Percentiles rank a stretch among this genome's conserved stretches.
Conservation (phyloP, 2,888 invertebrate species). For the Chymomyza amoena region DNA sequence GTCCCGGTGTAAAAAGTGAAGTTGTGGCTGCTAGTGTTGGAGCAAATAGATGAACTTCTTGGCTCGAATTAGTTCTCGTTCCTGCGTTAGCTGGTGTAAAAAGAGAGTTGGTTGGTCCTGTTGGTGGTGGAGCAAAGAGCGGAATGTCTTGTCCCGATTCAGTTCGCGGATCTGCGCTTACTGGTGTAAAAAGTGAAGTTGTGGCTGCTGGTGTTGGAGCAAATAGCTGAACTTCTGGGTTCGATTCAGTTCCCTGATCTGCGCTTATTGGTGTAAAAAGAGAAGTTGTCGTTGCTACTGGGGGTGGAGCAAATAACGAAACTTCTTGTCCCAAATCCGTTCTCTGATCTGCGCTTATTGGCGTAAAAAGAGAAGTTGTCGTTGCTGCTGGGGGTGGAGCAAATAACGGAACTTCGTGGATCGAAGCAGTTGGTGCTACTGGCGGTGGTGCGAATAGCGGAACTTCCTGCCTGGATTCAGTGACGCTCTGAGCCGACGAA, state of each 20-base stretch:
- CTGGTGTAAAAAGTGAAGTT: not conserved
- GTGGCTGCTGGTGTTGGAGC: conserved; percentile 6
- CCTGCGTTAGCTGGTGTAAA: conserved; percentile 31
- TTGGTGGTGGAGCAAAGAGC: conserved; percentile 10
- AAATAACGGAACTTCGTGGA: not conserved
- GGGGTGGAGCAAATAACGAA: conserved; percentile 5
- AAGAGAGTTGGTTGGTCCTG: conserved; percentile 31
- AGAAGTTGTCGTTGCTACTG: conserved; percentile 21
- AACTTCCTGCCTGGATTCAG: too few relatives aligned
- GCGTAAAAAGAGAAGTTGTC: not conserved
- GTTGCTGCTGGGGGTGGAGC: not conserved
- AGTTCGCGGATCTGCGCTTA: conserved; percentile 8
- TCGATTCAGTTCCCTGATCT: conserved; percentile 5
- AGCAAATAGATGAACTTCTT: conserved; percentile 21
- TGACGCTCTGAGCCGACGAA: not conserved
- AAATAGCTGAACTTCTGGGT: conserved; percentile 1
- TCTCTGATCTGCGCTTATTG: conserved; percentile 5
- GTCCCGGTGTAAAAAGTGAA: not conserved
- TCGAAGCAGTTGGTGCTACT: too few relatives aligned
- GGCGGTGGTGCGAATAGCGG: too few relatives aligned
- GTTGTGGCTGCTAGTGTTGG: conserved; percentile 3
- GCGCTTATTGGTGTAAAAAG: conserved; percentile 41
- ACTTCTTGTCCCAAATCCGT: not conserved
- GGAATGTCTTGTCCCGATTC: not conserved
- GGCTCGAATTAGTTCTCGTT: conserved; percentile 6